These are phyloP conservation scores for Cercopithecus neglectus DNA, from an alignment of 2,797 vertebrate genomes.

Conservation along the genomic window DNA sequence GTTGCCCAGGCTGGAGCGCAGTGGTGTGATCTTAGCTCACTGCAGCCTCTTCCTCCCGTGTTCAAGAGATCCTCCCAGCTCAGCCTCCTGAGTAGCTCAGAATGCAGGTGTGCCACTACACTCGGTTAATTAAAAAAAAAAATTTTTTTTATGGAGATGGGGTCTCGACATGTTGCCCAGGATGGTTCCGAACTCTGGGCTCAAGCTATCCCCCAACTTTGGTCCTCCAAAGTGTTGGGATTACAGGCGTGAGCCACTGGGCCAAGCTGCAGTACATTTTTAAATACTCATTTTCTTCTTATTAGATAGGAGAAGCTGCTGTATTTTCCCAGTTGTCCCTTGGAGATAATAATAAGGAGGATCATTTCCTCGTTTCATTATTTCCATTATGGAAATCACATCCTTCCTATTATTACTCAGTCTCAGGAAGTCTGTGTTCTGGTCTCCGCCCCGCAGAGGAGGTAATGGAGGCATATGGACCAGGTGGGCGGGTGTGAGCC, in stretches of 20 bases:
- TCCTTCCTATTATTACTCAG: background rate
- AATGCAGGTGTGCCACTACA: background rate
- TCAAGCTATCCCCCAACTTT: background rate
- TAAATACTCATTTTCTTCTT: background rate
- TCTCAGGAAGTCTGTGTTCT: background rate
- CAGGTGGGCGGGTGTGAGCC: background rate
- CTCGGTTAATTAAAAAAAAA: background rate
- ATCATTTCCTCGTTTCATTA: too few relatives aligned
- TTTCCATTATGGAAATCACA: too few relatives aligned
- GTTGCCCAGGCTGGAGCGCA: background rate
- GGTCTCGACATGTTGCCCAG: background rate
- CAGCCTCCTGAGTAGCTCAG: background rate
- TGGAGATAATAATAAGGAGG: background rate
- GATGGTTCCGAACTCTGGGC: background rate
- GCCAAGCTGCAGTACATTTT: background rate
- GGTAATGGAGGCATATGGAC: background rate
- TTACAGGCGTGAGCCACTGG: background rate
- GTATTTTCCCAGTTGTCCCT: background rate
- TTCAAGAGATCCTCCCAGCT: background rate
- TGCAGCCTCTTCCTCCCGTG: background rate
- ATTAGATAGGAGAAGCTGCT: background rate
- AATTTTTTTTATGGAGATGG: rapidly evolving
- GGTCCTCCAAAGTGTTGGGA: background rate
- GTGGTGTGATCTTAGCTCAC: background rate
- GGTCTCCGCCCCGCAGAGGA: background rate